Conservation (phyloP, 2,113 vertebrate genomes). For the Chamaetylas fuelleborni region DNA sequence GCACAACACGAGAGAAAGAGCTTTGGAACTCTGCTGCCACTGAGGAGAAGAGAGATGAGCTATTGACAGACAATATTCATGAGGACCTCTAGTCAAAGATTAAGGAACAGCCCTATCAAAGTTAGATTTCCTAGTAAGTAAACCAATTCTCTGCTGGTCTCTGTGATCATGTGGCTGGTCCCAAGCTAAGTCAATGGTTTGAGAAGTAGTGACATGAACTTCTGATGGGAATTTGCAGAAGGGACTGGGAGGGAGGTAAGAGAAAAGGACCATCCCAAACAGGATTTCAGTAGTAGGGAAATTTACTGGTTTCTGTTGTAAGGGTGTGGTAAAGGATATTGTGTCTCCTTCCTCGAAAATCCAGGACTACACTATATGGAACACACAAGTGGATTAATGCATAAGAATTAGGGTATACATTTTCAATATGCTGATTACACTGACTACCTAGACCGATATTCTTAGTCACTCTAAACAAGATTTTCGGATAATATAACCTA, state of each 20-base stretch:
- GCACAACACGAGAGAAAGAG: fast-evolving
- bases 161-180: neutral
- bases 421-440: neutral
- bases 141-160: neutral
- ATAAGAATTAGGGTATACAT: neutral
- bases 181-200: neutral
- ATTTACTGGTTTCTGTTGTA: neutral
- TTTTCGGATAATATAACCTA: neutral
- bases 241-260: neutral
- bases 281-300: neutral
- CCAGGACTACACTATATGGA: neutral
- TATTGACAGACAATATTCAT: neutral
- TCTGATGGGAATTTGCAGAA: neutral
- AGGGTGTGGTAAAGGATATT: neutral
- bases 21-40: neutral
- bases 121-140: neutral
- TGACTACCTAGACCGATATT: neutral
- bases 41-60: neutral
- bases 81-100: neutral
- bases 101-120: neutral
- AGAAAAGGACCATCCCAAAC: neutral
- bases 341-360: neutral
- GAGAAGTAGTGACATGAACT: neutral
- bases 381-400: neutral
- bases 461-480: neutral